These are phyloP conservation scores for Lasioglossum oenotherae DNA, from an alignment of 2,888 invertebrate genomes.

Conservation along the genomic window DNA sequence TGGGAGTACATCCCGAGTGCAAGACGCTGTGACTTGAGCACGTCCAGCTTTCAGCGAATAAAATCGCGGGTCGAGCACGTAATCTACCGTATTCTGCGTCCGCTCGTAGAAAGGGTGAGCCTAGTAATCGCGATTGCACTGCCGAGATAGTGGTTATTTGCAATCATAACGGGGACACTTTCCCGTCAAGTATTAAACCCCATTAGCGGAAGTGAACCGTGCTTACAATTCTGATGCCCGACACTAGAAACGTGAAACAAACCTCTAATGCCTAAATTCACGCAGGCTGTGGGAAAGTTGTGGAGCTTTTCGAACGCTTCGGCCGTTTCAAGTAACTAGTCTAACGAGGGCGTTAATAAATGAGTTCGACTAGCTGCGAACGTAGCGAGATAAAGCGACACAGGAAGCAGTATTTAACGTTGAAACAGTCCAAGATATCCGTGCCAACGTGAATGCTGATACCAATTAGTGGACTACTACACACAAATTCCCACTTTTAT, in stretches of 20 bases:
- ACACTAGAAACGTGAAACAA: background rate
- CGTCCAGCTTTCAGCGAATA: conserved; percentile 57
- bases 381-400: background rate
- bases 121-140: conserved; percentile 43
- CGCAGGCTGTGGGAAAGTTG: background rate
- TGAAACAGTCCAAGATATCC: background rate
- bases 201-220: conserved; percentile 13
- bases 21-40: conserved; percentile 41
- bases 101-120: conserved; percentile 22
- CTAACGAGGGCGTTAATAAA: background rate
- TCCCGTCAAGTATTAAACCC: conserved; percentile 47
- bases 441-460: background rate
- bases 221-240: conserved; percentile 9
- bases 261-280: background rate
- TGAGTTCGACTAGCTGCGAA: background rate
- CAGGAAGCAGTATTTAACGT: background rate
- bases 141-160: conserved; percentile 52
- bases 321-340: background rate
- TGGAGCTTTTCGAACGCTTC: background rate
- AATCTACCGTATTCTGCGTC: conserved; percentile 53
- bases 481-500: background rate
- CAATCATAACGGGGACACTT: conserved; percentile 65
- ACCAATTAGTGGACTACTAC: background rate
- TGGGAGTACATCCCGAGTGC: conserved; percentile 51
- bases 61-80: conserved; percentile 51